Base-by-base conservation (phyloP, 2,113 vertebrate genomes). In the Myotis brandtii region DNA sequence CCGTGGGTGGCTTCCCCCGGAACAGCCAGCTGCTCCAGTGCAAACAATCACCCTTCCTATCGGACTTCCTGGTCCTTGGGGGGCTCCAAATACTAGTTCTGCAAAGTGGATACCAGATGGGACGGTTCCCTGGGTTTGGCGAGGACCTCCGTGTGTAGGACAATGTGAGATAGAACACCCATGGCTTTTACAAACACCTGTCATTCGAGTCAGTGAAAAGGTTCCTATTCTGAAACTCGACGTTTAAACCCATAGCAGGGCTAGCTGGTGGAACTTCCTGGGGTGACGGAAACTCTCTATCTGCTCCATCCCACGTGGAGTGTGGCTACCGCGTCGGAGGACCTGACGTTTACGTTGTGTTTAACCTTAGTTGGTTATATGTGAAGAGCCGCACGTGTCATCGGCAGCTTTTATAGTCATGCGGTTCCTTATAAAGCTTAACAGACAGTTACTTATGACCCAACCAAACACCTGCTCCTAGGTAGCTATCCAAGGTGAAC, bases 251-350 rank as follows among this genome's bases (percentile, higher is more conserved):
- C 25, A 9, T 9, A 21, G 17, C 34, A 0, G 20, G 0, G 12
- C n/a, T 17, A 27, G 27, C 69, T 3, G 1, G 16, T 0, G 1
- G 64, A 14, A 27, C n/a, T 52, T 23, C n/a, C 82, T 12, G 1
- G 40, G 13, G 3, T 20, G 46, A 62, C 14, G 59, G 27, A 75
- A 3, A 18, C 1, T 27, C 17, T 27, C 8, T 3, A 0, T 6
- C 8, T 32, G 21, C 1, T 11, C 54, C 37, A 3, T 9, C 43
- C 40, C 11, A 1, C 0, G 4, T 0, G 17, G 34, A 34, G 34
- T 1, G 14, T 14, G 64, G 25, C 17, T 4, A 0, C 14, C 18
- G 72, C 21, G 9, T 3, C 2, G 0, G 27, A 90, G 56, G 62
- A 70, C 20, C 56, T 2, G 16, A n/a, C 56, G 9, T 40, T 12